Conservation (phyloP, 92 coral and sea anemone genomes). For the Phenganax stokvisi region DNA sequence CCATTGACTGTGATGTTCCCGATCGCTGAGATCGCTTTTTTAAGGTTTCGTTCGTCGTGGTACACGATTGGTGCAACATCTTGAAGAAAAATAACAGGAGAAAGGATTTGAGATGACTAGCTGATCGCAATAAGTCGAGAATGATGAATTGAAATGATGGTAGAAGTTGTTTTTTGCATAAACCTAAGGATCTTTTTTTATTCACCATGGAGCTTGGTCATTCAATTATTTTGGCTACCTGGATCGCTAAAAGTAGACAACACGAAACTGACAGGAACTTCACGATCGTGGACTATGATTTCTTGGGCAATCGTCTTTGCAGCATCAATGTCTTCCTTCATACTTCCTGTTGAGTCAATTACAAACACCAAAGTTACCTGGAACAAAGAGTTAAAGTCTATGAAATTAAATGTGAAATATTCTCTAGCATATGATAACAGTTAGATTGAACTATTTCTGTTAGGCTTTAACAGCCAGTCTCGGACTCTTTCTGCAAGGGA, state of each 20-base stretch:
- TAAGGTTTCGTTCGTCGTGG: slow-evolving; percentile 46
- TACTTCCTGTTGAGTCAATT: slow-evolving; percentile 89
- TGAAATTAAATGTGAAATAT: background rate
- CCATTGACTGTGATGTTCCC: slow-evolving; percentile 54
- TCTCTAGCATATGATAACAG: background rate
- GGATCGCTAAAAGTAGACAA: slow-evolving; percentile 90
- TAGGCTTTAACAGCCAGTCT: background rate
- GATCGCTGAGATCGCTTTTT: slow-evolving; percentile 55
- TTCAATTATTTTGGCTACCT: slow-evolving; percentile 16
- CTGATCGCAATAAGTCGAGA: background rate
- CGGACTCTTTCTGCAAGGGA: background rate
- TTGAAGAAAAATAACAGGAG: slow-evolving; percentile 2
- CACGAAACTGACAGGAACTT: slow-evolving; percentile 69
- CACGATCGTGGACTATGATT: slow-evolving; percentile 58
- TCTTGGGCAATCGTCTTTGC: slow-evolving; percentile 75
- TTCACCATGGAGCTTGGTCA: background rate
- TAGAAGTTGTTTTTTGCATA: too few relatives aligned
- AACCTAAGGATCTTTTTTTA: too few relatives aligned
- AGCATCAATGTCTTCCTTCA: slow-evolving; percentile 63
- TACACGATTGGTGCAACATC: slow-evolving; percentile 44
- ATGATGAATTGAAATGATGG: too few relatives aligned
- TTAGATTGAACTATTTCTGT: background rate
- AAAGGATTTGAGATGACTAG: background rate
- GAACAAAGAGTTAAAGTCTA: background rate
- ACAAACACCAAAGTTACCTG: slow-evolving; percentile 76